Conservation (phyloP, 2,113 vertebrate genomes). For the Triplophysa tibetana region DNA sequence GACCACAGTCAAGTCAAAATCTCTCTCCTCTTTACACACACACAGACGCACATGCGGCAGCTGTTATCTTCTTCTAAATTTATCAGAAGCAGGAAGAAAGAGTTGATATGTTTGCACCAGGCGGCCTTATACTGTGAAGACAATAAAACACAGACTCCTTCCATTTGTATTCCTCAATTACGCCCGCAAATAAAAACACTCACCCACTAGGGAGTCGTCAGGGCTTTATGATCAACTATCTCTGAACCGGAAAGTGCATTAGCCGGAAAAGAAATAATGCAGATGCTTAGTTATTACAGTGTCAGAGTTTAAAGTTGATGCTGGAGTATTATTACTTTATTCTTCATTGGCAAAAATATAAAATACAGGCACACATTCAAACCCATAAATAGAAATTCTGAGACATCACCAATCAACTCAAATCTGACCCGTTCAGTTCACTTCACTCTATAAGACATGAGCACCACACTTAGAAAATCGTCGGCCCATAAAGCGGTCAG, state of each 20-base stretch:
- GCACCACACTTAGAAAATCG: constrained; percentile 43
- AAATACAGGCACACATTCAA: constrained; percentile 42
- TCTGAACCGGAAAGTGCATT: not conserved
- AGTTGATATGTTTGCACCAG: not conserved
- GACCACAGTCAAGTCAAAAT: not conserved
- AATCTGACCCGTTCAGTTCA: constrained; percentile 34
- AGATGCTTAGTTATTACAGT: not conserved
- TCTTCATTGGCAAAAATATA: constrained; percentile 51
- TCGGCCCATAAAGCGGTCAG: constrained; percentile 59
- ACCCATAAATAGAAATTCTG: constrained; percentile 7
- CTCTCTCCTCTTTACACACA: not conserved
- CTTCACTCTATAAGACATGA: constrained; percentile 34
- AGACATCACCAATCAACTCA: constrained; percentile 53
- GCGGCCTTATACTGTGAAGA: not conserved
- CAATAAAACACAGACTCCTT: constrained; percentile 6
- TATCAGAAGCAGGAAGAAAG: constrained; percentile 4
- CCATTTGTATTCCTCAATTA: constrained; percentile 31
- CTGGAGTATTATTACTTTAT: constrained; percentile 9
- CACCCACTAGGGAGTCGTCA: constrained; percentile 2
- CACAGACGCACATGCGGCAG: not conserved
- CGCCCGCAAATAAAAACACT: constrained; percentile 25
- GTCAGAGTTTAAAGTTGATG: constrained; percentile 6
- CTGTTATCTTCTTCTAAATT: constrained; percentile 18
- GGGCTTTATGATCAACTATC: constrained; percentile 10
- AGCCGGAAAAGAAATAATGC: not conserved